phyloP scores from a whole-genome alignment of 2,888 invertebrate species.

The Campopleginae sp. region DNA sequence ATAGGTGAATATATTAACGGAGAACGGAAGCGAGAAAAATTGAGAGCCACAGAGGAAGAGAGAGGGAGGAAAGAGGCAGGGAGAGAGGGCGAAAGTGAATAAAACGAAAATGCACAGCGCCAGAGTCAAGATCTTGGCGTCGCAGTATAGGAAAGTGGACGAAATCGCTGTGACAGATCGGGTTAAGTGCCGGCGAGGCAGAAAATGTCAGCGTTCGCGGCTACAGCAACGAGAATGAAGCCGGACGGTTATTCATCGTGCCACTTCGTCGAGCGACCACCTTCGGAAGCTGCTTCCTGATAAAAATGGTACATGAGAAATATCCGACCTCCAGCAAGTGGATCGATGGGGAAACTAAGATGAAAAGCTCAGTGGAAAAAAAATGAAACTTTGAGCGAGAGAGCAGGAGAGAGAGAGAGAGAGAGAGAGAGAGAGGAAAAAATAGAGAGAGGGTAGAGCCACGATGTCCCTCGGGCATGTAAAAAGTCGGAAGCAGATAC shows the following conservation, averaged over 20 bases:
- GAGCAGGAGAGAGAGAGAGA: neutral
- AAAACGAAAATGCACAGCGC: constrained; percentile 27
- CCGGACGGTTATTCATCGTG: constrained; percentile 48
- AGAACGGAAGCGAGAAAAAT: neutral
- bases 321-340: constrained; percentile 42
- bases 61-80: neutral
- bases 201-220: constrained; percentile 60
- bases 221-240: constrained; percentile 54
- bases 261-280: constrained; percentile 3
- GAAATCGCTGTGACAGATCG: constrained; percentile 67
- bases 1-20: neutral
- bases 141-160: constrained; percentile 60
- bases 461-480: constrained; percentile 37
- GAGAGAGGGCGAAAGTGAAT: neutral
- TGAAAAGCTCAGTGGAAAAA: constrained; percentile 29
- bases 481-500: constrained; percentile 24
- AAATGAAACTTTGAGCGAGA: constrained; percentile 13
- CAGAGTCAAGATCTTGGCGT: constrained; percentile 54
- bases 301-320: constrained; percentile 54
- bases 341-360: constrained; percentile 63
- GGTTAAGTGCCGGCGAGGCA: constrained; percentile 68
- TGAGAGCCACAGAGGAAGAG: neutral
- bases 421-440: constrained; percentile 1
- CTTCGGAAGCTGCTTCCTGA: constrained; percentile 20
- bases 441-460: constrained; percentile 7